phyloP scores from a whole-genome alignment of 1,140 invertebrate genomes.

The Drosophila busckii region DNA sequence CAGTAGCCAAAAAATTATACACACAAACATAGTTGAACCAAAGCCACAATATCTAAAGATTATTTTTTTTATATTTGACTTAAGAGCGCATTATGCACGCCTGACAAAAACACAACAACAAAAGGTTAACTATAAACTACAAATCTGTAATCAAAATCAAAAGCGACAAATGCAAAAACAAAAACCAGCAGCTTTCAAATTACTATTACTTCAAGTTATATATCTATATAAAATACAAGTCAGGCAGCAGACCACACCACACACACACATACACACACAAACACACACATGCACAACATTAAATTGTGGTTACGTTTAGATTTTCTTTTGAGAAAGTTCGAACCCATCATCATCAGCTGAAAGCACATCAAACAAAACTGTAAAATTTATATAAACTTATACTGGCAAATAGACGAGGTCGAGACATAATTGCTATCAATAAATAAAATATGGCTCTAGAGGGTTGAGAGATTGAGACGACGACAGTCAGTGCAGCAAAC shows the following conservation, averaged over 20 bases:
- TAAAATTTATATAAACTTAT: conserved; percentile 67
- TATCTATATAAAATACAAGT: conserved; percentile 24
- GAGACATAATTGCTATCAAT: conserved; percentile 76
- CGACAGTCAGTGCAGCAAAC: conserved; percentile 17
- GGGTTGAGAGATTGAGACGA: conserved; percentile 4
- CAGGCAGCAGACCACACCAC: conserved; percentile 16
- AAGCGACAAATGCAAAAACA: conserved; percentile 49
- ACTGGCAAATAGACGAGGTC: conserved; percentile 69
- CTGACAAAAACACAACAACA: conserved; percentile 46
- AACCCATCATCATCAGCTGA: conserved; percentile 43
- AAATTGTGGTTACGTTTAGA: conserved; percentile 68
- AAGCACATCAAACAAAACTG: conserved; percentile 75
- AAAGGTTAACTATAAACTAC: conserved; percentile 49
- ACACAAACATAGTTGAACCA: conserved; percentile 11
- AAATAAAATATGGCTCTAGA: conserved; percentile 71
- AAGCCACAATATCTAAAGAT: conserved; percentile 20
- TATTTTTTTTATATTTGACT: conserved; percentile 22
- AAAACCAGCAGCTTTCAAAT: conserved; percentile 57
- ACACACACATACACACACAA: conserved; percentile 3
- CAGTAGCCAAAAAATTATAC: conserved; percentile 40
- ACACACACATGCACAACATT: conserved; percentile 10
- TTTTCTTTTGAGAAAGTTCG: conserved; percentile 69
- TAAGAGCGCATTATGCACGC: conserved; percentile 47
- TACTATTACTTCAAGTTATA: conserved; percentile 60
- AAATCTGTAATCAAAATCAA: conserved; percentile 48